Evolutionary conservation across 30 jellyfish, hydroid and myxozoan genomes (phyloP).

Genomic region (Pseudorhiza aurosa): DNA sequence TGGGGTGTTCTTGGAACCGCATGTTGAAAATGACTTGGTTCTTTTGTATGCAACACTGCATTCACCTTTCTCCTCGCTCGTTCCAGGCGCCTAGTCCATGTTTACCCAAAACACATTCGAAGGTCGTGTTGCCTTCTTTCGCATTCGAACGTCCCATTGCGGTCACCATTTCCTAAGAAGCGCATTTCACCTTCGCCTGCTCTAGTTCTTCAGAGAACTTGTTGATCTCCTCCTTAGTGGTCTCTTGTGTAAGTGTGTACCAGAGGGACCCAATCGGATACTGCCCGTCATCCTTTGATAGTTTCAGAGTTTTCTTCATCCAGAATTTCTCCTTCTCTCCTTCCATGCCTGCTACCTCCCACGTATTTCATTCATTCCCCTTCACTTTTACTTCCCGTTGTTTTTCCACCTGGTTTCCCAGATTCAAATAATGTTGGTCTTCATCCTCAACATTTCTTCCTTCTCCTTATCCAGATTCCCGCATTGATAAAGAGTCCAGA

Average conservation of each 20-base stretch:
- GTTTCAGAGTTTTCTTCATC: not conserved
- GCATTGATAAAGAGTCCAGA: conserved; percentile 16
- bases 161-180: conserved; percentile 27
- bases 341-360: conserved; percentile 7
- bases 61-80: conserved; percentile 37
- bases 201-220: conserved; percentile 30
- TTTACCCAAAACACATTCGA: not conserved
- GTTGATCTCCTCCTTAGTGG: conserved; percentile 31
- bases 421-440: conserved; percentile 23
- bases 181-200: conserved; percentile 30
- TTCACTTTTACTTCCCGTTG: conserved; percentile 1
- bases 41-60: conserved; percentile 20
- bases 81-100: conserved; percentile 20
- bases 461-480: conserved; percentile 34
- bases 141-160: conserved; percentile 56
- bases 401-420: conserved; percentile 47
- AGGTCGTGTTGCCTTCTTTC: conserved; percentile 30
- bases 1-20: conserved; percentile 35
- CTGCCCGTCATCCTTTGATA: conserved; percentile 3
- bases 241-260: conserved; percentile 49
- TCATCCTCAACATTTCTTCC: conserved; percentile 10
- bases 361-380: conserved; percentile 13
- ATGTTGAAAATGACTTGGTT: conserved; percentile 11
- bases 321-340: conserved; percentile 13
- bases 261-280: conserved; percentile 8